Evolutionary conservation across 2,888 invertebrate genomes (phyloP).

Genomic region (Polydesmus complanatus): DNA sequence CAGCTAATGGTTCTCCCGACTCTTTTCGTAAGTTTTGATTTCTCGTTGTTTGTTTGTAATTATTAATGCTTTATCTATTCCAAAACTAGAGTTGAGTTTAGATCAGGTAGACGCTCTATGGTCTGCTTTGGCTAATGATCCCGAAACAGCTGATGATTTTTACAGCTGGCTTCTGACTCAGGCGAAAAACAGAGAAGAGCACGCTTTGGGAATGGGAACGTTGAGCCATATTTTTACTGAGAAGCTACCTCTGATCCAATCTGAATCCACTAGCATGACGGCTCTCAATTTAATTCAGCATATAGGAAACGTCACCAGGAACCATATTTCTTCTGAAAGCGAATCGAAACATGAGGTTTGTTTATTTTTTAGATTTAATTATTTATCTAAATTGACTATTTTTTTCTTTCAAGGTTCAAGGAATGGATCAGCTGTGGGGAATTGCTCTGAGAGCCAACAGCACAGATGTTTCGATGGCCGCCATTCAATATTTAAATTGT

Average conservation of each 20-base stretch:
- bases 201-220: constrained; percentile 75
- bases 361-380: too few relatives aligned
- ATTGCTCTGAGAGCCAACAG: constrained; percentile 79
- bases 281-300: constrained; percentile 83
- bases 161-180: constrained; percentile 88
- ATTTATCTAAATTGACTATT: background rate
- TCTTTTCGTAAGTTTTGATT: constrained; percentile 45
- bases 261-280: constrained; percentile 82
- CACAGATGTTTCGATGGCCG: constrained; percentile 87
- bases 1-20: constrained; percentile 76
- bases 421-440: constrained; percentile 89
- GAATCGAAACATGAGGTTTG: too few relatives aligned
- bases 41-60: constrained; percentile 11
- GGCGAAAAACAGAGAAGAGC: constrained; percentile 73
- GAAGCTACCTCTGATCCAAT: constrained; percentile 74
- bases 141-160: constrained; percentile 76
- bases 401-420: constrained; percentile 37
- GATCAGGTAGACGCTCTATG: constrained; percentile 84
- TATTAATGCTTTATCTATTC: constrained; percentile 15
- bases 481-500: constrained; percentile 83
- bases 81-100: constrained; percentile 48
- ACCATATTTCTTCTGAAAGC: constrained; percentile 34
- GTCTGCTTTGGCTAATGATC: constrained; percentile 75
- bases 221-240: constrained; percentile 72
- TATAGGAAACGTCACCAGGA: constrained; percentile 66